These are phyloP conservation scores for Melanotus villosus DNA, from an alignment of 2,888 invertebrate species.

Conservation along the genomic window DNA sequence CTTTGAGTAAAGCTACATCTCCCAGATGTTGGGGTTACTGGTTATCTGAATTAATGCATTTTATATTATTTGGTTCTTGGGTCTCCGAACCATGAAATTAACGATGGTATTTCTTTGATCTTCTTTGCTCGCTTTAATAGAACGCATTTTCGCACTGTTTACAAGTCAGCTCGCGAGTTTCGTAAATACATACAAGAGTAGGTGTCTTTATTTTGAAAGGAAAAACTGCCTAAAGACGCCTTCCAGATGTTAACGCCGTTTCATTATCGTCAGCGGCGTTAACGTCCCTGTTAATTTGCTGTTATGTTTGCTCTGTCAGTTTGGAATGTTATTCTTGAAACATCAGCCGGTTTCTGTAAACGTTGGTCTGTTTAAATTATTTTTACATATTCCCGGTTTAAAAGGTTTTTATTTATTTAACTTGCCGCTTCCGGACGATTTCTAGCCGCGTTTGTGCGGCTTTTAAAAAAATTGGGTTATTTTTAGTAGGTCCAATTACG, in stretches of 20 bases:
- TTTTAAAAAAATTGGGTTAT: neutral
- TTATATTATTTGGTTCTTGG: neutral
- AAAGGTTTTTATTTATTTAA: slow-evolving; percentile 36
- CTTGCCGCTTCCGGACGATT: slow-evolving; percentile 5
- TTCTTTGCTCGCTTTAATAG: neutral
- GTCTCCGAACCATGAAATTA: neutral
- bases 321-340: slow-evolving; percentile 41
- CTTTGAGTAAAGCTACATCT: slow-evolving; percentile 3
- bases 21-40: neutral
- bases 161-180: neutral
- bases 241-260: slow-evolving; percentile 18
- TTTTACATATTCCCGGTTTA: slow-evolving; percentile 17
- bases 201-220: slow-evolving; percentile 3
- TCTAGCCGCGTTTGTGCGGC: too few species aligned
- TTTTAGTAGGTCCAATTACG: neutral
- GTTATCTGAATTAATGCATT: neutral
- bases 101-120: neutral
- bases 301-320: slow-evolving; percentile 39
- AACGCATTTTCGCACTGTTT: neutral
- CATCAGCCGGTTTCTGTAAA: slow-evolving; percentile 26
- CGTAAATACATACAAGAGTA: neutral
- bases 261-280: neutral
- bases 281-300: slow-evolving; percentile 25
- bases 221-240: slow-evolving; percentile 9
- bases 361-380: slow-evolving; percentile 9